Base-by-base conservation (phyloP, 1,140 invertebrate genomes). In the Drusus annulatus region DNA sequence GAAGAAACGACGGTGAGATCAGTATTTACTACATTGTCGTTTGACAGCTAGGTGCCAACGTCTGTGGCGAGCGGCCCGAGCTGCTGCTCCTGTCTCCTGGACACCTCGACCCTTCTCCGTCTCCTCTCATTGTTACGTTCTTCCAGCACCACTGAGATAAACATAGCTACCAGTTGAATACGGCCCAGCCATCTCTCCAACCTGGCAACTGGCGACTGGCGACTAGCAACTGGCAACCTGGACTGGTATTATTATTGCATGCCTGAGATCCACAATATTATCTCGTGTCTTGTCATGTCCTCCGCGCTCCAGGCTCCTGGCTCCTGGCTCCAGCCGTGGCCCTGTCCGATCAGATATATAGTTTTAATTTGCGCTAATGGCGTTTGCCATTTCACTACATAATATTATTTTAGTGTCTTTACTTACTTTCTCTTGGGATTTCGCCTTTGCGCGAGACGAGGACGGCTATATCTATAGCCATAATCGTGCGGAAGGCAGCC, bases 1-100 rank as follows among this genome's bases (percentile, higher is more conserved):
- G 82, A 83, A 83, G 79, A 81, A 81, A 78, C 82, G 79, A 83
- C 79, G 82, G 82, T 83, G 79, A 83, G 82, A 62, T 23, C 52
- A 21, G 68, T 15, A 45, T 15, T 79, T 68, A 52, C 23, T 78
- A 68, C 60, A 68, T 78, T 78, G 76, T 78, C 76, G 51, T 73
- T 79, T 73, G 65, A 71, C 68, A 71, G 77, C 36, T 79, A 79
- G 77, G 52, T 62, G 45, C 62, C 58, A 74, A 56, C 25, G 50
- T 23, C 56, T 45, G 36, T 45, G 36, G n/a, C n/a, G n/a, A n/a
- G n/a, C n/a, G 23, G 23, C 51, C 71, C 51, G 19, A 2, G 10
- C 25, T 28, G 21, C 62, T 31, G 36, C 50, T 50, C 56, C 60
- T 7, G 28, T 71, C 17, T 56, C 71, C 25, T 58, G 36, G 36